A percentile compares a stretch with the other conserved stretches of the same genome.
phyloP scores from a whole-genome alignment of 2,113 vertebrate species.

The Podarcis raffonei region DNA sequence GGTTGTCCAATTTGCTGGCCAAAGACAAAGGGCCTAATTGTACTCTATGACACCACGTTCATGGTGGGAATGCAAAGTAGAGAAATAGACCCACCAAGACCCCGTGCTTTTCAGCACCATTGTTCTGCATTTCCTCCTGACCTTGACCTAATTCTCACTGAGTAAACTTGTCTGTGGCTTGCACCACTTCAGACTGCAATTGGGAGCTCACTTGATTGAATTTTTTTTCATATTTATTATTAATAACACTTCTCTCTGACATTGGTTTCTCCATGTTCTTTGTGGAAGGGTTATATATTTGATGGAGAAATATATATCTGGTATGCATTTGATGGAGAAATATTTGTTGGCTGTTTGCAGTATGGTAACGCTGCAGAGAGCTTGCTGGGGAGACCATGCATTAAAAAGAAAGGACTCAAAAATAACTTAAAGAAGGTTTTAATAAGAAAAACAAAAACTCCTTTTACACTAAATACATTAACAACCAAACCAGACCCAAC shows the following conservation, averaged over 20 bases:
- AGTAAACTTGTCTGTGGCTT: not conserved
- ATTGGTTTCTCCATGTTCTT: not conserved
- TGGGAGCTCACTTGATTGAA: not conserved
- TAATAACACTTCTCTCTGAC: not conserved
- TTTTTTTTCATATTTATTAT: not conserved
- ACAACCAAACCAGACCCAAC: too few species aligned
- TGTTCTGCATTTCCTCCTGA: not conserved
- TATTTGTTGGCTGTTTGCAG: too few species aligned
- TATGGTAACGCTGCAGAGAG: too few species aligned
- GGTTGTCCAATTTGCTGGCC: not conserved
- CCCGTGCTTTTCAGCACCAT: not conserved
- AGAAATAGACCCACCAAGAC: not conserved
- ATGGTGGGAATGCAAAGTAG: constrained; percentile 31
- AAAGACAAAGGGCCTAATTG: constrained; percentile 40
- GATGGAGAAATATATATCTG: too few species aligned
- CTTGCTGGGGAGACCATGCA: too few species aligned
- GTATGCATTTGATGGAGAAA: not conserved
- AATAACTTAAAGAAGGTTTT: too few species aligned
- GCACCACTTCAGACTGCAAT: not conserved
- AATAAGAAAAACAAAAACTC: too few species aligned
- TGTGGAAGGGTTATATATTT: not conserved
- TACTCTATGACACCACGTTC: constrained; percentile 24
- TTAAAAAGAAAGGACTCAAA: too few species aligned
- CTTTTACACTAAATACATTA: too few species aligned
- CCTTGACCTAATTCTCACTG: not conserved